Evolutionary conservation across 2,888 invertebrate genomes (phyloP).

Genomic region (Serripes groenlandicus): DNA sequence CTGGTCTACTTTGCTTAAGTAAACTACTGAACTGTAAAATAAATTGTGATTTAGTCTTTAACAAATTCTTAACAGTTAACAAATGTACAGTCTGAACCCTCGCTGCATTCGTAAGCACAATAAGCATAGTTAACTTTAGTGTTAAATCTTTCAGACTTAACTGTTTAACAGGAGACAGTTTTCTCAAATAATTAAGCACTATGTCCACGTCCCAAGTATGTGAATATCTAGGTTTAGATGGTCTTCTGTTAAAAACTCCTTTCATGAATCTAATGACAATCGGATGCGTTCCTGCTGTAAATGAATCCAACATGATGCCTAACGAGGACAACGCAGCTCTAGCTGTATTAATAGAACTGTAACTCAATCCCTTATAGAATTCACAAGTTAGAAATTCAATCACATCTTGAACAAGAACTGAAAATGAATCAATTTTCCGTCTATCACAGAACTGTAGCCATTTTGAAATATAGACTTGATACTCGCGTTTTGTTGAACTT

Average conservation of each 20-base stretch:
- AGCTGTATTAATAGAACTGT: constrained; percentile 34
- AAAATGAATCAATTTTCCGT: constrained; percentile 29
- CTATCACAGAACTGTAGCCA: constrained; percentile 32
- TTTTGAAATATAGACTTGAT: constrained; percentile 24
- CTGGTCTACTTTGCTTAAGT: background rate
- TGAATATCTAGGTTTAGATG: constrained; percentile 8
- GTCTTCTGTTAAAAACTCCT: constrained; percentile 20
- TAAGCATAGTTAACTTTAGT: constrained; percentile 41
- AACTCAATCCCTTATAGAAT: constrained; percentile 27
- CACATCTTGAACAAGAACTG: constrained; percentile 13
- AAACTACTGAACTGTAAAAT: background rate
- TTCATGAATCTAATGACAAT: constrained; percentile 8
- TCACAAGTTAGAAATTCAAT: constrained; percentile 37
- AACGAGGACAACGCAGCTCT: constrained; percentile 23
- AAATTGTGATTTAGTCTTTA: no score
- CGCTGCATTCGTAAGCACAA: constrained; percentile 25
- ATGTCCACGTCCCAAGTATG: constrained; percentile 5
- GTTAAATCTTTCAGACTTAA: constrained; percentile 32
- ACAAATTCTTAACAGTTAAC: background rate
- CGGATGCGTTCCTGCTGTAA: constrained; percentile 22
- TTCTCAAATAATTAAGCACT: constrained; percentile 8
- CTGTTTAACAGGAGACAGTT: background rate
- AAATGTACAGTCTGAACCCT: background rate
- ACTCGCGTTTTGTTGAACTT: constrained; percentile 19
- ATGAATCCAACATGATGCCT: background rate